phyloP scores from a whole-genome alignment of 1,140 invertebrate species.

The Listronotus oregonensis region DNA sequence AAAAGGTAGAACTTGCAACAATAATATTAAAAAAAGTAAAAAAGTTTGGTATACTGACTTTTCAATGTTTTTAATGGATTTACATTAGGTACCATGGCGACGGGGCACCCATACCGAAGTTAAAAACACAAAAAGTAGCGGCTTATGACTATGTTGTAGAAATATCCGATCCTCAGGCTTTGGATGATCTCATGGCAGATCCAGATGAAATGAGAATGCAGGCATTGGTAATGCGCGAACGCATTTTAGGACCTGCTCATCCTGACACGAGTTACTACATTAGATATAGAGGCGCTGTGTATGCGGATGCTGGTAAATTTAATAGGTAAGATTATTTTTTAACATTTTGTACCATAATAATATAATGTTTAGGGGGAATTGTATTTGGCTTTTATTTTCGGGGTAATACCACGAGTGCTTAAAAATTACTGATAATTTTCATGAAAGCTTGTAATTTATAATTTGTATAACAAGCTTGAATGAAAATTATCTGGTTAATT shows the following conservation, averaged over 20 bases:
- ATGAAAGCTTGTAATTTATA: no score
- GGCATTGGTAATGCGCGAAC: constrained; percentile 88
- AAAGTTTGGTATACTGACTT: no score
- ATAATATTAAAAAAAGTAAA: no score
- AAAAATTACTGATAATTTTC: no score
- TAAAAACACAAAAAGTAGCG: constrained; percentile 63
- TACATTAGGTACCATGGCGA: constrained; percentile 60
- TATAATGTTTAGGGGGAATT: no score
- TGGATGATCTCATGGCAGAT: constrained; percentile 87
- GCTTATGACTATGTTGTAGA: constrained; percentile 89
- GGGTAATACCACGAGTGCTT: no score
- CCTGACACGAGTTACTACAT: constrained; percentile 97
- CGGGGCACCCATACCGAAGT: constrained; percentile 57
- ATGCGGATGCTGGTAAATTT: constrained; percentile 93
- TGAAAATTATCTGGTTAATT: no score
- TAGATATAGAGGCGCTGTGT: constrained; percentile 89
- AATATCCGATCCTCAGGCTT: constrained; percentile 74
- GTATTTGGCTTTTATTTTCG: no score
- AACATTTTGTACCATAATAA: no score
- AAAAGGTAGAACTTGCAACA: no score
- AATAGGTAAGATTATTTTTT: constrained; percentile 59
- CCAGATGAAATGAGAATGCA: constrained; percentile 97
- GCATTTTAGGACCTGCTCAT: constrained; percentile 90
- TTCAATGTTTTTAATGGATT: no score
- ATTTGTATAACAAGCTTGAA: no score